Percentiles rank a stretch among this genome's conserved stretches.
phyloP scores from a whole-genome alignment of 1,140 invertebrate genomes.

The Periplaneta americana region DNA sequence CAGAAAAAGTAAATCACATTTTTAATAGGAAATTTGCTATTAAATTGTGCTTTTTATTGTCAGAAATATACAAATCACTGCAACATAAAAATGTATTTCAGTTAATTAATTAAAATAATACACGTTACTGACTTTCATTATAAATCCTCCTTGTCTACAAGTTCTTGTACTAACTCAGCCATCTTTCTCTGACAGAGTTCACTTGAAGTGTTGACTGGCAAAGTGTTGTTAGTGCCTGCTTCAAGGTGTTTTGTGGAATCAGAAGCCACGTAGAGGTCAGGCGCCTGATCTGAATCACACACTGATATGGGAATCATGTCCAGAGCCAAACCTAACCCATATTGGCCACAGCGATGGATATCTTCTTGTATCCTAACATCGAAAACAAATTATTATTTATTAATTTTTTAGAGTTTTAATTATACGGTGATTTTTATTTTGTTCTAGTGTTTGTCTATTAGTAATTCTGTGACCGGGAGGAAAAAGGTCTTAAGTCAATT shows the following conservation, averaged over 20 bases:
- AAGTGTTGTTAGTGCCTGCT: slow-evolving; percentile 25
- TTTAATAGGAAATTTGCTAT: too few species aligned
- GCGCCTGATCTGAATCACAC: slow-evolving; percentile 61
- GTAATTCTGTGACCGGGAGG: too few species aligned
- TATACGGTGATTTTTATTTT: too few species aligned
- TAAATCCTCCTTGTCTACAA: slow-evolving; percentile 46
- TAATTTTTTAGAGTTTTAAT: too few species aligned
- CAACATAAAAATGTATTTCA: too few species aligned
- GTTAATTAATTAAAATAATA: too few species aligned
- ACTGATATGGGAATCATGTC: slow-evolving; percentile 68
- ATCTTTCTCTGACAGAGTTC: slow-evolving; percentile 49
- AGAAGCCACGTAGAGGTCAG: slow-evolving; percentile 54
- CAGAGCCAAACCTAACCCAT: slow-evolving; percentile 58
- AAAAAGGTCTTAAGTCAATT: too few species aligned
- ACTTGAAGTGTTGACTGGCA: slow-evolving; percentile 43
- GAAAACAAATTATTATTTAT: slow-evolving; percentile 8
- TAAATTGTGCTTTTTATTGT: too few species aligned
- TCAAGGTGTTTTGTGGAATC: slow-evolving; percentile 24
- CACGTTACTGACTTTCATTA: too few species aligned
- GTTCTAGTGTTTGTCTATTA: too few species aligned
- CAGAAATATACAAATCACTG: too few species aligned
- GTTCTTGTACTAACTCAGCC: slow-evolving; percentile 50
- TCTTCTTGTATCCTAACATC: slow-evolving; percentile 50
- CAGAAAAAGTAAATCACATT: too few species aligned
- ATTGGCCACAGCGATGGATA: slow-evolving; percentile 54